These are phyloP conservation scores for Gymnarchus niloticus DNA, from an alignment of 2,113 vertebrate species.

Conservation along the genomic window DNA sequence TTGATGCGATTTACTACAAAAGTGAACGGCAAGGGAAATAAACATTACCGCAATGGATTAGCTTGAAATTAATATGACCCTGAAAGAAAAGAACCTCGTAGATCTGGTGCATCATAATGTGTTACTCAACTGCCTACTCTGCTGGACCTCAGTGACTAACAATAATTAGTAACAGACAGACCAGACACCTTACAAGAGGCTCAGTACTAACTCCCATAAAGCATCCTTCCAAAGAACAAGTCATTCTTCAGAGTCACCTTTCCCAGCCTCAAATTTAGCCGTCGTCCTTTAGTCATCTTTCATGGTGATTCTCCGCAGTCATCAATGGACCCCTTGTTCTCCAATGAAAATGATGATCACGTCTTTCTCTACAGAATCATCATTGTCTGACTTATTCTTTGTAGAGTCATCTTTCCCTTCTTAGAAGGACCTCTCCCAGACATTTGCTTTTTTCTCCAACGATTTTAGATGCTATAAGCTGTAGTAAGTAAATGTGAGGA, in stretches of 20 bases:
- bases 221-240: not conserved
- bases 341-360: not conserved
- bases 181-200: not conserved
- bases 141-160: not conserved
- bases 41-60: not conserved
- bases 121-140: not conserved
- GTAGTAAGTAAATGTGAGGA: not conserved
- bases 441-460: not conserved
- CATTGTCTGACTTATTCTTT: conserved; percentile 1
- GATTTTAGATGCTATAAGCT: not conserved
- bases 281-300: conserved; percentile 1
- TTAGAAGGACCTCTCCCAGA: not conserved
- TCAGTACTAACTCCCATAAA: not conserved
- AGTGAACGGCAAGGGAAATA: not conserved
- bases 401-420: not conserved
- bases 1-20: conserved; percentile 1
- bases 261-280: conserved; percentile 5
- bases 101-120: not conserved
- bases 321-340: conserved; percentile 2
- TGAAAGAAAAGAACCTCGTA: not conserved
- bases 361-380: not conserved
- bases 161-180: not conserved
- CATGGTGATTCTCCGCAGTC: not conserved
- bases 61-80: conserved; percentile 7
- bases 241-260: not conserved